Evolutionary conservation across 1,140 invertebrate genomes (phyloP).

Genomic region (Drosophila arawakana): DNA sequence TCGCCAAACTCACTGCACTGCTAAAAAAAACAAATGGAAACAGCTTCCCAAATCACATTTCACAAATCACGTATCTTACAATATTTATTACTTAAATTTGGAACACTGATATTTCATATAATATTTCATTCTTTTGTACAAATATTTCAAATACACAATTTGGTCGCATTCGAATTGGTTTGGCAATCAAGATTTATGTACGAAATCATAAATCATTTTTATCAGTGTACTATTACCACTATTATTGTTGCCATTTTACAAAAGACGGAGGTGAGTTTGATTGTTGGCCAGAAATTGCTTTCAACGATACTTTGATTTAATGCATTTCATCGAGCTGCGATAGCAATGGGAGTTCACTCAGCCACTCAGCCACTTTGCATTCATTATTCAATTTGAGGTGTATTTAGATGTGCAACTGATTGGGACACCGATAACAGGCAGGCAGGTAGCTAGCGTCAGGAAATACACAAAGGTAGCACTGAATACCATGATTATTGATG

Average conservation of each 20-base stretch:
- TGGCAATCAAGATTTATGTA: too few species aligned
- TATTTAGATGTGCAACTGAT: slow-evolving; percentile 75
- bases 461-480: neutral
- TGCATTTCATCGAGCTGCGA: slow-evolving; percentile 79
- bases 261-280: neutral
- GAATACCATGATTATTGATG: slow-evolving; percentile 31
- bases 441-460: neutral
- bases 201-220: too few species aligned
- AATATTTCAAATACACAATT: too few species aligned
- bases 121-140: too few species aligned
- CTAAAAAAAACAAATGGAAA: too few species aligned
- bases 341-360: slow-evolving; percentile 38
- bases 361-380: slow-evolving; percentile 74
- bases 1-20: neutral
- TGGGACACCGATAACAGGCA: slow-evolving; percentile 46
- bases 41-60: too few species aligned
- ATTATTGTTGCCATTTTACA: slow-evolving; percentile 2
- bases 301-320: slow-evolving; percentile 82
- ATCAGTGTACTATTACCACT: neutral
- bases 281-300: slow-evolving; percentile 58
- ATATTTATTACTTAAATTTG: too few species aligned
- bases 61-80: too few species aligned
- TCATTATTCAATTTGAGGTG: slow-evolving; percentile 79
- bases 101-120: too few species aligned
- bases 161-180: too few species aligned